Conservation (phyloP, 2,113 vertebrate genomes). For the Illadopsis cleaveri region DNA sequence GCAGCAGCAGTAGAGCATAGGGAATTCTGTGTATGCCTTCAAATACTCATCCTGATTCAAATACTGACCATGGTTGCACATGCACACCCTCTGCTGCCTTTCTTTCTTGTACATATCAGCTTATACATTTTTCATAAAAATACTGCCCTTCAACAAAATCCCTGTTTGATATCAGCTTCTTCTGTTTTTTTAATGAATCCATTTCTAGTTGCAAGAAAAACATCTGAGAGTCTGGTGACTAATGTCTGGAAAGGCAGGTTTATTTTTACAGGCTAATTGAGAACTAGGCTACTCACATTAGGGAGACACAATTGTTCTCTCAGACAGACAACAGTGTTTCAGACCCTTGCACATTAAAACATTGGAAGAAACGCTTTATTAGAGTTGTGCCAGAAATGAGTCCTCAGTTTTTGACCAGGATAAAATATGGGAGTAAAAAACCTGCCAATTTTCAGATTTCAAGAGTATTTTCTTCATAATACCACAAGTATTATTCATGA, state of each 20-base stretch:
- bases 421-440: background rate
- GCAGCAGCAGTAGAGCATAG: background rate
- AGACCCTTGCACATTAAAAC: background rate
- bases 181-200: background rate
- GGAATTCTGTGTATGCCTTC: background rate
- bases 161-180: background rate
- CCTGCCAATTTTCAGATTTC: background rate
- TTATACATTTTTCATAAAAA: background rate
- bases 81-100: background rate
- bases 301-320: background rate
- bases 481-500: background rate
- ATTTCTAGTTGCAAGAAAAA: constrained; percentile 2
- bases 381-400: background rate
- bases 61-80: background rate
- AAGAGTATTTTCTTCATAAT: background rate
- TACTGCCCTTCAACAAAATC: background rate
- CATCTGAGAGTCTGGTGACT: background rate
- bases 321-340: background rate
- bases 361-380: background rate
- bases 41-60: background rate
- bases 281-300: background rate
- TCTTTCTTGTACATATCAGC: background rate
- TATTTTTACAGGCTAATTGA: background rate
- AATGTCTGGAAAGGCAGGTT: background rate
- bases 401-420: background rate